Evolutionary conservation across 2,113 vertebrate species (phyloP), one percentile per base, ranked within the genome.

Genomic region (Tapirus terrestris): DNA sequence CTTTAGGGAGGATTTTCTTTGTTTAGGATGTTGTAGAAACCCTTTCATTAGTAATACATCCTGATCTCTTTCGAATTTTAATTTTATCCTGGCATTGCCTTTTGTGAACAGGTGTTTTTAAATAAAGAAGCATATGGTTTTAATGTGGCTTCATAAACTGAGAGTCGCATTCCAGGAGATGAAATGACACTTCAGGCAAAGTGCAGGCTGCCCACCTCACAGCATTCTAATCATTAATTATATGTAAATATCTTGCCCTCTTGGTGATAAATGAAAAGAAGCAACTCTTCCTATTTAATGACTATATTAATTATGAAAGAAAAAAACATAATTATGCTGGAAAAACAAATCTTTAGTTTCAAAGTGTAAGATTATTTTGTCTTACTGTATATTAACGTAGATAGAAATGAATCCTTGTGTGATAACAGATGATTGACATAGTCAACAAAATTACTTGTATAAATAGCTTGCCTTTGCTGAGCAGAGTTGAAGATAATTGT

Each of bases 71-170:
- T 85, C 81, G 33, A 75, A 80, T 95, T 96, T 97, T 68, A 83
- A 72, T 79, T 91, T 89, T 56, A 95, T 98, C 95, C 81, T 96
- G 91, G 91, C 82, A 94, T 98, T 73, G 85, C 3, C 43, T 97
- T 97, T 97, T 97, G 97, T 84, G 95, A 98, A 94, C 97, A 98
- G 97, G 97, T 98, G 96, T 95, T 95, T 96, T 23, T 1, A 97
- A 98, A 98, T 96, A 88, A 88, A 98, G 98, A 98, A 98, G 76
- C 98, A 97, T 98, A 97, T 98, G 98, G 97, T 68, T 63, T 91
- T 75, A 94, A 43, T 23, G 58, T 95, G 97, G 91, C 70, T 91
- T 96, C 20, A 92, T 95, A 88, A 94, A 91, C 97, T 80, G 76
- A 36, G 0, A 84, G 91, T 91, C 91, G 58, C 73, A n/a, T 33